A percentile compares a stretch with the other conserved stretches of the same genome.
These are phyloP conservation scores for Aradophagus sp. DNA, from an alignment of 1,140 invertebrate species.

Conservation along the genomic window DNA sequence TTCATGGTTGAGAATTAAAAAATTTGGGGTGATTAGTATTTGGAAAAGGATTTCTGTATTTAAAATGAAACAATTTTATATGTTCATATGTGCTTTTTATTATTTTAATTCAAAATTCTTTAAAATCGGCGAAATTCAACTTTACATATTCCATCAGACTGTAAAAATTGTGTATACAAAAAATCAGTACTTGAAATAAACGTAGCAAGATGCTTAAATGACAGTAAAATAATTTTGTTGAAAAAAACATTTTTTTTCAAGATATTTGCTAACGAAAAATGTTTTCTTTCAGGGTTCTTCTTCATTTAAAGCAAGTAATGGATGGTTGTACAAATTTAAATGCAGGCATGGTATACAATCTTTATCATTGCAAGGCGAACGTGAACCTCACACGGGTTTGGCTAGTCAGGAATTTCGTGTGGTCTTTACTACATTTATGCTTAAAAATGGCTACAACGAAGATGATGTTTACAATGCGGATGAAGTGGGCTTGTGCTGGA, in stretches of 20 bases:
- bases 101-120: no score
- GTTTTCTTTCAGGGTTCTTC: conserved; percentile 18
- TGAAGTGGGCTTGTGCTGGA: conserved; percentile 19
- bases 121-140: no score
- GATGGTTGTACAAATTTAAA: conserved; percentile 42
- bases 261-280: background rate
- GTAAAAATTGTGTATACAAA: no score
- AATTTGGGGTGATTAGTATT: no score
- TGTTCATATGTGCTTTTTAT: no score
- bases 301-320: conserved; percentile 32
- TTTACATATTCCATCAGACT: no score
- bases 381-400: conserved; percentile 21
- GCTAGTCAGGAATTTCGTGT: conserved; percentile 35
- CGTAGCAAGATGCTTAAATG: no score
- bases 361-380: conserved; percentile 22
- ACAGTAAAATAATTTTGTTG: no score
- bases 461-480: conserved; percentile 44
- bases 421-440: conserved; percentile 27
- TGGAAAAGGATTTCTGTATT: no score
- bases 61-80: no score
- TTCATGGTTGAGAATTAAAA: background rate
- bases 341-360: conserved; percentile 28
- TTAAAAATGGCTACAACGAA: conserved; percentile 20
- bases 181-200: no score
- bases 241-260: no score